Conservation (phyloP, 92 coral and sea anemone species). For the Montipora capitata region DNA sequence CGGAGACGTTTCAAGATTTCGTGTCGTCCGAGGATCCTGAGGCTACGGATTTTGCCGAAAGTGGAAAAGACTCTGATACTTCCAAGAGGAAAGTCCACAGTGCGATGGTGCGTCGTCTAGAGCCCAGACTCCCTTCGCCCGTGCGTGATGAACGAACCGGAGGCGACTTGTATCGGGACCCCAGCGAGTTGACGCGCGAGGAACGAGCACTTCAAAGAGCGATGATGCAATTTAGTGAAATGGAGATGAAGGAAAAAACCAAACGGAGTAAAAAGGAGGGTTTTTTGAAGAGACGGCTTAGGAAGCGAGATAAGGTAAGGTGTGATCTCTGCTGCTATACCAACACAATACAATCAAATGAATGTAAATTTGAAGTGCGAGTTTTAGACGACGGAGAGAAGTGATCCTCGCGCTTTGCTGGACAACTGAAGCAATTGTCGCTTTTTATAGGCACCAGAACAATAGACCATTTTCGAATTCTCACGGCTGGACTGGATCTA, state of each 20-base stretch:
- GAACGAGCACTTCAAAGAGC: constrained; percentile 99
- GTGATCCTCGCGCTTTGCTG: too few relatives aligned
- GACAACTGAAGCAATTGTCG: too few relatives aligned
- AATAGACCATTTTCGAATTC: too few relatives aligned
- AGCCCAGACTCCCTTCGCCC: constrained; percentile 82
- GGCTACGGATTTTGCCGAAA: neutral
- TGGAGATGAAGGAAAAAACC: constrained; percentile 86
- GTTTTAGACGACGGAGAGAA: too few relatives aligned
- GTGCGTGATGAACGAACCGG: constrained; percentile 67
- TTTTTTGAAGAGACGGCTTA: constrained; percentile 41
- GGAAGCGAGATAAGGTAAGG: constrained; percentile 46
- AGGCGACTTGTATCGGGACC: constrained; percentile 96
- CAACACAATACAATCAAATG: neutral
- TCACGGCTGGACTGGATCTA: too few relatives aligned
- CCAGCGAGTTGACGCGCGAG: constrained; percentile 97
- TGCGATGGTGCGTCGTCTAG: constrained; percentile 70
- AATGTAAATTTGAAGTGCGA: neutral
- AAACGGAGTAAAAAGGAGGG: constrained; percentile 22
- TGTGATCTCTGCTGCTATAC: neutral
- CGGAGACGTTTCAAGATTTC: neutral
- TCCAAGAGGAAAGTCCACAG: constrained; percentile 28
- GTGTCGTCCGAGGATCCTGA: neutral
- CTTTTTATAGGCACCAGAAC: too few relatives aligned
- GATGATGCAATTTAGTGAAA: constrained; percentile 93
- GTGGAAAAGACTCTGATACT: neutral